Percentiles rank a stretch among this genome's conserved stretches.
These are phyloP conservation scores for Onychomys torridus DNA, from an alignment of 2,797 vertebrate genomes.

Conservation along the genomic window DNA sequence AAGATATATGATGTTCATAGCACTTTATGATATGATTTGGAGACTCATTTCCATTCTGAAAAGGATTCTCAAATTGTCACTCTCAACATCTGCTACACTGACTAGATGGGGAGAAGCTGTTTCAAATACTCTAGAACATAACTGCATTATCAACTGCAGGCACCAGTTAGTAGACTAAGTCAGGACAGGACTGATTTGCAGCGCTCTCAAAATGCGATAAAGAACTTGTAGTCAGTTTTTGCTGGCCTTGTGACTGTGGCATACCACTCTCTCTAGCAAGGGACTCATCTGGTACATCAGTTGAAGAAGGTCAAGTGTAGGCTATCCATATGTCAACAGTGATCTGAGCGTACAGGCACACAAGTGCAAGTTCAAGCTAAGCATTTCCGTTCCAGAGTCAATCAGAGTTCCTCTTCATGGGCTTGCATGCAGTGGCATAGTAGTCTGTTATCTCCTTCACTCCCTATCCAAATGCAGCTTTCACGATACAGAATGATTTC, in stretches of 20 bases:
- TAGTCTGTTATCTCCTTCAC: background rate
- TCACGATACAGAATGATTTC: background rate
- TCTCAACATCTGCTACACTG: slow-evolving; percentile 1
- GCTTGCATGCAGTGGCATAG: background rate
- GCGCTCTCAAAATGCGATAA: background rate
- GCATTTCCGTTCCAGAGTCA: background rate
- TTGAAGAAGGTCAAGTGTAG: background rate
- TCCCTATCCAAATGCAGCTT: background rate
- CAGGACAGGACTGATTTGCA: background rate
- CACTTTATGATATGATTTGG: slow-evolving; percentile 21
- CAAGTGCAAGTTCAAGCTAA: background rate
- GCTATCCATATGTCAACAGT: background rate
- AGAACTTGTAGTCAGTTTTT: background rate
- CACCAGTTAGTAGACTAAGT: background rate
- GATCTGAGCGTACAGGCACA: background rate
- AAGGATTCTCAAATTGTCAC: background rate
- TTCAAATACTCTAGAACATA: background rate
- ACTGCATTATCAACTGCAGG: background rate
- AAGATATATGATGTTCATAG: background rate
- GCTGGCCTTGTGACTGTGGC: background rate
- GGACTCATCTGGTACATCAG: background rate
- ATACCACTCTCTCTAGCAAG: background rate
- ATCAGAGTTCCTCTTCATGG: background rate
- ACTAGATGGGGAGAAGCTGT: background rate
- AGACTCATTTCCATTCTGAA: slow-evolving; percentile 42